Conservation (phyloP, 1,140 invertebrate species). For the Andrena cerasifolii region DNA sequence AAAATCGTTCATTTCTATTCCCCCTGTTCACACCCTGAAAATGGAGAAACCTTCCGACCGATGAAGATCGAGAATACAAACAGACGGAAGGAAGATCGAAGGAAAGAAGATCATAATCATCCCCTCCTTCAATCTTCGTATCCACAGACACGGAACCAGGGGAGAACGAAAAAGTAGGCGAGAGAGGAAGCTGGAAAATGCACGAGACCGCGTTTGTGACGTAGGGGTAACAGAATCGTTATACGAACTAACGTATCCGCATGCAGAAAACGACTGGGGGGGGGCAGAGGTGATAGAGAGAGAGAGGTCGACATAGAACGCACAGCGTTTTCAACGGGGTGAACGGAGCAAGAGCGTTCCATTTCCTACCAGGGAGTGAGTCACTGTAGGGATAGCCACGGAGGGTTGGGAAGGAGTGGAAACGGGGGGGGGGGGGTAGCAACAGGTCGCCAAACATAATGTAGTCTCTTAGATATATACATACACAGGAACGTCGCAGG, state of each 20-base stretch:
- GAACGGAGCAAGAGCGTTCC: conserved; percentile 28
- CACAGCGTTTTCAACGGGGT: conserved; percentile 32
- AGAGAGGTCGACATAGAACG: conserved; percentile 15
- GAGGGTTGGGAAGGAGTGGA: conserved; percentile 56
- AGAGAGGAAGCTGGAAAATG: not conserved
- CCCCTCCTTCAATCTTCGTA: not conserved
- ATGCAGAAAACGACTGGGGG: not conserved
- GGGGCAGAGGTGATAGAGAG: too few relatives aligned
- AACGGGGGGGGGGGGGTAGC: conserved; percentile 71
- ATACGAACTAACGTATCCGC: not conserved
- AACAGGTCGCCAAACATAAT: conserved; percentile 79
- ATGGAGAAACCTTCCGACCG: too few relatives aligned
- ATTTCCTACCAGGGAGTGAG: conserved; percentile 49
- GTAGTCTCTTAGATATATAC: conserved; percentile 73
- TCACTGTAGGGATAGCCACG: conserved; percentile 53
- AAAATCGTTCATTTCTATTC: too few relatives aligned
- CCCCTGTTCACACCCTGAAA: too few relatives aligned
- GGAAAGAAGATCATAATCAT: not conserved
- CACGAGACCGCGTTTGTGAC: not conserved
- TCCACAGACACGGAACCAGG: not conserved
- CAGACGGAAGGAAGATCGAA: not conserved
- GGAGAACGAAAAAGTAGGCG: not conserved
- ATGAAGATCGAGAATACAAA: not conserved
- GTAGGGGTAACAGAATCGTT: not conserved
- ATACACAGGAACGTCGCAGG: not conserved